A percentile compares a stretch with the other conserved stretches of the same genome.
Conservation (phyloP, 2,797 vertebrate genomes). For the Valencia hispanica region DNA sequence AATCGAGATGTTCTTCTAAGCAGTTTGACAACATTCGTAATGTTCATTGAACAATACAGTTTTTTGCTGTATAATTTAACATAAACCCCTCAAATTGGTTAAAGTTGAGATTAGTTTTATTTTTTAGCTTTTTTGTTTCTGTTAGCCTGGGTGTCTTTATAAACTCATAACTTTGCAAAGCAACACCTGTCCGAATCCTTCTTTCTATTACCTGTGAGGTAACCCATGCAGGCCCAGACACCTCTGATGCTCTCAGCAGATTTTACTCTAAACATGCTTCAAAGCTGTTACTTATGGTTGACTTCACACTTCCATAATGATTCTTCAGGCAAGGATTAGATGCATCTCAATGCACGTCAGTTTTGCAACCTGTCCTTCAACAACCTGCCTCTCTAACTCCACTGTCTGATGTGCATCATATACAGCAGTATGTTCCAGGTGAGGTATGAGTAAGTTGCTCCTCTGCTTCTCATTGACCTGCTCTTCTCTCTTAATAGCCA, state of each 20-base stretch:
- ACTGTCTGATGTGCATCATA: neutral
- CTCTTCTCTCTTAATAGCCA: neutral
- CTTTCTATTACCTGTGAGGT: too few species aligned
- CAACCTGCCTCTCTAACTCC: neutral
- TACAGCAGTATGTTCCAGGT: neutral
- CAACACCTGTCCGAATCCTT: neutral
- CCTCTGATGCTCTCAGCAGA: neutral
- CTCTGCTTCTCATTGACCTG: neutral
- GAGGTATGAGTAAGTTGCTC: neutral
- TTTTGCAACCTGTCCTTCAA: too few species aligned
- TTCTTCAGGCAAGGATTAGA: neutral
- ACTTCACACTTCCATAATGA: neutral
- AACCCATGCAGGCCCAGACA: neutral
- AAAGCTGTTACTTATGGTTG: neutral
- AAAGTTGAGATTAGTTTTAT: neutral
- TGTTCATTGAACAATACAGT: neutral
- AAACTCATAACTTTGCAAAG: conserved; percentile 16
- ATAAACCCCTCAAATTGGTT: neutral
- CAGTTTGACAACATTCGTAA: fast-evolving
- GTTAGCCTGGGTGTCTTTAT: conserved; percentile 18
- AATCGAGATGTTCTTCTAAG: neutral
- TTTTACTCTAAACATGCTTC: neutral
- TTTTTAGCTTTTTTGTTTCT: conserved; percentile 7
- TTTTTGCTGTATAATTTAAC: neutral
- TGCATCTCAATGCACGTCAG: neutral